Evolutionary conservation across 2,797 vertebrate species (phyloP).

Genomic region (Enoplosus armatus): DNA sequence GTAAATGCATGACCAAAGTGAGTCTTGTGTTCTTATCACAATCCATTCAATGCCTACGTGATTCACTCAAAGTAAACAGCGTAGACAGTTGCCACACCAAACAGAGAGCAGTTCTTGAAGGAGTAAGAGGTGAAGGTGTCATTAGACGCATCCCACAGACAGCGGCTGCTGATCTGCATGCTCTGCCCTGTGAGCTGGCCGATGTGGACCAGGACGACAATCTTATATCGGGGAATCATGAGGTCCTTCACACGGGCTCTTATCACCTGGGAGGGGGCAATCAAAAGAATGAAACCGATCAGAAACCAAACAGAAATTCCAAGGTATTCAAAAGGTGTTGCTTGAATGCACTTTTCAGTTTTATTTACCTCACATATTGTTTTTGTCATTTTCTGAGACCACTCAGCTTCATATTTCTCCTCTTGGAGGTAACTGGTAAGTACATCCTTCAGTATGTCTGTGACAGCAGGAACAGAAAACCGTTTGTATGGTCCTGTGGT

Average conservation of each 20-base stretch:
- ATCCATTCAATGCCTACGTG: neutral
- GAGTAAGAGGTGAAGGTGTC: constrained; percentile 87
- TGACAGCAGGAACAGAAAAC: constrained; percentile 86
- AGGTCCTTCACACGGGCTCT: constrained; percentile 90
- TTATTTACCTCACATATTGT: constrained; percentile 89
- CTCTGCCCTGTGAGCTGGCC: constrained; percentile 89
- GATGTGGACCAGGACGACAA: constrained; percentile 88
- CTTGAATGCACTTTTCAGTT: neutral
- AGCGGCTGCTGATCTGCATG: constrained; percentile 90
- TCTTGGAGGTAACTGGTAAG: constrained; percentile 87
- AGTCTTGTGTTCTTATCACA: neutral
- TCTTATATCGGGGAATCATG: constrained; percentile 90
- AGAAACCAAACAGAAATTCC: neutral
- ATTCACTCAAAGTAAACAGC: constrained; percentile 90
- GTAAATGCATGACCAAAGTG: neutral
- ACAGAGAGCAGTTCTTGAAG: constrained; percentile 91
- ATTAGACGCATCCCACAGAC: constrained; percentile 89
- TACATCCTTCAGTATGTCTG: constrained; percentile 90
- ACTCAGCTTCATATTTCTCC: constrained; percentile 88
- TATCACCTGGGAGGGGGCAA: constrained; percentile 84
- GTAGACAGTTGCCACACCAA: constrained; percentile 90
- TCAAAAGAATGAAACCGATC: neutral
- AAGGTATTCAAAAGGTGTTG: neutral
- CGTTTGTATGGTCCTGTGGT: constrained; percentile 84
- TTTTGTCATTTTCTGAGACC: constrained; percentile 90